A percentile compares a stretch with the other conserved stretches of the same genome.
phyloP scores from a whole-genome alignment of 64 coral and sea anemone species.

The Acropora tenuis region DNA sequence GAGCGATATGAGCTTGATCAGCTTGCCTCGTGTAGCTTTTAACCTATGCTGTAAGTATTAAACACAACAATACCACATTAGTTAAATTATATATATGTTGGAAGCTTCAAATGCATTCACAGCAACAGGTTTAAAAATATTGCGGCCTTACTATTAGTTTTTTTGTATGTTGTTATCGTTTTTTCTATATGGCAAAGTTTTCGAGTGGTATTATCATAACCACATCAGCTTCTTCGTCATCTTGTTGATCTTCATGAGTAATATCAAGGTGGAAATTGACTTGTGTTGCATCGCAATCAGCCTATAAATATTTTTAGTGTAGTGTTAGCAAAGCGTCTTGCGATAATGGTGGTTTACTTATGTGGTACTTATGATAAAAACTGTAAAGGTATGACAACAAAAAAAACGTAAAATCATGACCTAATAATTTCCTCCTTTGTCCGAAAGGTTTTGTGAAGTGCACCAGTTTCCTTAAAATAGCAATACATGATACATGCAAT shows the following conservation, averaged over 20 bases:
- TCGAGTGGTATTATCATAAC: background rate
- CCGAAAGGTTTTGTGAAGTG: background rate
- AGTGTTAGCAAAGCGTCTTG: background rate
- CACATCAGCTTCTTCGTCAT: background rate
- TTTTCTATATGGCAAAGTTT: background rate
- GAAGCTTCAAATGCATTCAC: background rate
- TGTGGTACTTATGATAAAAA: background rate
- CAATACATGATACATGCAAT: background rate
- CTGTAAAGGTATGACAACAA: background rate
- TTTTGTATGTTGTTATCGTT: background rate
- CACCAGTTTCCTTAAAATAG: background rate
- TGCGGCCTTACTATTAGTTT: background rate
- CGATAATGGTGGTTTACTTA: background rate
- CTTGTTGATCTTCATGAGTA: background rate
- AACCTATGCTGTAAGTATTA: background rate
- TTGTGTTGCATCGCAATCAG: background rate
- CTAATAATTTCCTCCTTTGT: background rate
- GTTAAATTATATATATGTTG: background rate
- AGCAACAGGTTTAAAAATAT: background rate
- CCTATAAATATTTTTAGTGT: constrained; percentile 1
- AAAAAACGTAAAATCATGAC: background rate
- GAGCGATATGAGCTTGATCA: background rate
- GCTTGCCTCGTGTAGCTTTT: background rate
- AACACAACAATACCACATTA: background rate
- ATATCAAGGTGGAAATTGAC: background rate